Evolutionary conservation across 2,797 vertebrate species (phyloP).

Genomic region (Halcyon leucocephala): DNA sequence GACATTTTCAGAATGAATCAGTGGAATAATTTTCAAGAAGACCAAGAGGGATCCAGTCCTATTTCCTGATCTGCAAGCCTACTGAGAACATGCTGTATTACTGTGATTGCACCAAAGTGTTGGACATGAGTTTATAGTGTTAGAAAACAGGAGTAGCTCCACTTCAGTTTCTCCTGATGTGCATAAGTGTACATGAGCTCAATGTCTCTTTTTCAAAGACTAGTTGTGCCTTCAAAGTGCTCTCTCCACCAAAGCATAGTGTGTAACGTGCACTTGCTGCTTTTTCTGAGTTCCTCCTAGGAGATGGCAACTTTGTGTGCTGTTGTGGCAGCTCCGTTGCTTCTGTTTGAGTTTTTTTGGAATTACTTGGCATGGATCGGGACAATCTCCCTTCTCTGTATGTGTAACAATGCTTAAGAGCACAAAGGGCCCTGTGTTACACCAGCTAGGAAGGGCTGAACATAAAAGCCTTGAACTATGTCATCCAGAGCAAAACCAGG

Average conservation of each 20-base stretch:
- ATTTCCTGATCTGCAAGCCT: not conserved
- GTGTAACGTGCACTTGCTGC: not conserved
- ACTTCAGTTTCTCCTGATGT: not conserved
- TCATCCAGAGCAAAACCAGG: rapidly evolving
- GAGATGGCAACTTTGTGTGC: not conserved
- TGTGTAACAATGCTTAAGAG: not conserved
- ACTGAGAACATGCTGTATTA: rapidly evolving
- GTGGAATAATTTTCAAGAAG: not conserved
- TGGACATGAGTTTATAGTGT: not conserved
- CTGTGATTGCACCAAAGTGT: not conserved
- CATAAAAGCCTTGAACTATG: not conserved
- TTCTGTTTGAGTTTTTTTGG: not conserved
- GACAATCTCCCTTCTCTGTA: not conserved
- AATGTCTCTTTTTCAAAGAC: not conserved
- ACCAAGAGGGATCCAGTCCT: not conserved
- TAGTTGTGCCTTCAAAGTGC: not conserved
- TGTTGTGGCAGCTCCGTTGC: not conserved
- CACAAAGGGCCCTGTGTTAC: not conserved
- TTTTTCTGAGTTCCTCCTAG: not conserved
- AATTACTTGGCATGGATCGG: not conserved
- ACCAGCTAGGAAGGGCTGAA: not conserved
- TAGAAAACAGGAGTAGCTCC: not conserved
- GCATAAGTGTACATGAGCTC: not conserved
- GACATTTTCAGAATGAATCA: not conserved
- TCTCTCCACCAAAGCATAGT: not conserved